phyloP scores from a whole-genome alignment of 2,113 vertebrate species.

The Ammodytes dubius region DNA sequence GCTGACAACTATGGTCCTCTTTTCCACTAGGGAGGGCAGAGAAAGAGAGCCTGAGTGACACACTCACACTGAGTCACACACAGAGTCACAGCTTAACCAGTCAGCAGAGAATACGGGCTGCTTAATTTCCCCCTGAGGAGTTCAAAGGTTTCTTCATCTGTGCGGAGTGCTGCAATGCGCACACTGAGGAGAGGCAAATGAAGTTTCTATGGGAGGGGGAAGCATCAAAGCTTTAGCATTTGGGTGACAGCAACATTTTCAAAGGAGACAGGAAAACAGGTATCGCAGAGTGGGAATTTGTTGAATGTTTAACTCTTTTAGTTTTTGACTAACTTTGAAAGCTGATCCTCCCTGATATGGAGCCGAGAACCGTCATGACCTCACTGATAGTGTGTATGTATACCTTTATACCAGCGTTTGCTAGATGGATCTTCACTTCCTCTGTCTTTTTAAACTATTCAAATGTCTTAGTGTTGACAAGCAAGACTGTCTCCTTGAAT shows the following conservation, averaged over 20 bases:
- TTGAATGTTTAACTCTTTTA: background rate
- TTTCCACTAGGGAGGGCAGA: slow-evolving; percentile 52
- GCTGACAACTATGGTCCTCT: slow-evolving; percentile 64
- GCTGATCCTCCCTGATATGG: slow-evolving; percentile 1
- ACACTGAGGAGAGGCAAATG: slow-evolving; percentile 17
- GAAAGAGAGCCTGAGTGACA: slow-evolving; percentile 47
- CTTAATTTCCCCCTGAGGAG: slow-evolving; percentile 58
- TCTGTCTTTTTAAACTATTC: slow-evolving; percentile 11
- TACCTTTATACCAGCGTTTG: background rate
- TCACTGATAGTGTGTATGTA: background rate
- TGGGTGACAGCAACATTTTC: slow-evolving; percentile 18
- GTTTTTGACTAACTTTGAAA: background rate
- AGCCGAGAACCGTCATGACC: background rate
- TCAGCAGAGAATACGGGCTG: slow-evolving; percentile 63
- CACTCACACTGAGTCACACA: slow-evolving; percentile 60
- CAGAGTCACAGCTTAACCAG: slow-evolving; percentile 67
- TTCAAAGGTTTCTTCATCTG: slow-evolving; percentile 46
- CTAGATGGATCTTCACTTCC: slow-evolving; percentile 15
- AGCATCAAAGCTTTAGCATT: slow-evolving; percentile 21
- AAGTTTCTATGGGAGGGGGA: slow-evolving; percentile 30
- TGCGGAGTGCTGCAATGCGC: slow-evolving; percentile 24
- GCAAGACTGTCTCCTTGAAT: slow-evolving; percentile 66
- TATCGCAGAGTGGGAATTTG: slow-evolving; percentile 33
- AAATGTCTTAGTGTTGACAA: slow-evolving; percentile 37
- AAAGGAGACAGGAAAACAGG: slow-evolving; percentile 9